A percentile compares a stretch with the other conserved stretches of the same genome.
These are phyloP conservation scores for Lycocerus yunnanus DNA, from an alignment of 2,888 invertebrate species.

Conservation along the genomic window DNA sequence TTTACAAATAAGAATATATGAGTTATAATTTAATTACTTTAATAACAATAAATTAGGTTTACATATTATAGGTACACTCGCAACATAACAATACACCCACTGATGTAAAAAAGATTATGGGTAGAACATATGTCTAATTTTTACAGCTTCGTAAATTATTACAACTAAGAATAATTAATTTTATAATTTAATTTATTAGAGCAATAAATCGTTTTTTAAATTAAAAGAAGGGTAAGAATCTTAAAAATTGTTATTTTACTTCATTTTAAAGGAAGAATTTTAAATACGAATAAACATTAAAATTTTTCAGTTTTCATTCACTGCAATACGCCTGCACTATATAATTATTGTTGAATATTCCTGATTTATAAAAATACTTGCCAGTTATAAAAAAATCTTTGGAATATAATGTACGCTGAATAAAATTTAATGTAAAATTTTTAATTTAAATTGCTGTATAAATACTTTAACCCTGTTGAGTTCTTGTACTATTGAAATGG, in stretches of 20 bases:
- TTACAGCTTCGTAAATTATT: neutral
- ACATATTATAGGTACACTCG: too few species aligned
- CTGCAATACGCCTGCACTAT: neutral
- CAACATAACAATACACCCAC: too few species aligned
- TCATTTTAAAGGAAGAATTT: too few species aligned
- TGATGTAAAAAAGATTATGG: too few species aligned
- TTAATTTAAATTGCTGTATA: slow-evolving; percentile 9
- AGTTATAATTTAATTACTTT: too few species aligned
- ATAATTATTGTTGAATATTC: neutral
- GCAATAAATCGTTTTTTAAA: too few species aligned
- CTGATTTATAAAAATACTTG: neutral
- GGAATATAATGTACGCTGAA: neutral
- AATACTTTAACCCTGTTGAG: slow-evolving; percentile 13
- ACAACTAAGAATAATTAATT: neutral
- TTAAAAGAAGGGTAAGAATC: too few species aligned
- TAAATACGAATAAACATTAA: too few species aligned
- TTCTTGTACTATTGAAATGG: slow-evolving; percentile 18
- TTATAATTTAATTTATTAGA: neutral
- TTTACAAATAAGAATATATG: too few species aligned
- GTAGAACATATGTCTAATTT: neutral
- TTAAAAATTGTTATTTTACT: too few species aligned
- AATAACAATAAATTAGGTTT: too few species aligned
- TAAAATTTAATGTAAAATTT: slow-evolving; percentile 1
- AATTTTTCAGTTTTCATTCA: neutral
- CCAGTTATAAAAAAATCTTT: too few species aligned